Evolutionary conservation across 2,113 vertebrate species (phyloP), one percentile per base, ranked within the genome.

Genomic region (Condylura cristata): DNA sequence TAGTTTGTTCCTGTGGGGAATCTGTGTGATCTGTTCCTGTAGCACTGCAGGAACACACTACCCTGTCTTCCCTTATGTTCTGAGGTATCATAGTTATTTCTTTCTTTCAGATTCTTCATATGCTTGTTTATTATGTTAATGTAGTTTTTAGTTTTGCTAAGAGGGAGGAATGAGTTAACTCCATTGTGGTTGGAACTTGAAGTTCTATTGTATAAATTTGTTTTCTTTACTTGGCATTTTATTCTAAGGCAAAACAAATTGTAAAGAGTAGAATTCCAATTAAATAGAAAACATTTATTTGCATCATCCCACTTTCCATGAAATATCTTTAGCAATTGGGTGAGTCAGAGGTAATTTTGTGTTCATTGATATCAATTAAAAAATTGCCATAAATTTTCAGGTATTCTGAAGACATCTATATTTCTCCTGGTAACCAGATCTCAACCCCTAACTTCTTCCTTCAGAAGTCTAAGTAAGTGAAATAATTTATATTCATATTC

Each of bases 211-310:
- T 66, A 32, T 86, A 39, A 5, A 24, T 65, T 90, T 70, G 2
- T n/a, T 85, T 66, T 58, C 3, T 32, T 65, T 68, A 65, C 46
- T 93, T 93, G 72, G 3, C 53, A 58, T 80, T 65, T 80, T 72
- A 70, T 6, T 61, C 41, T 86, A 87, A 30, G 48, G 41, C 7
- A 72, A 92, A 87, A 61, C 51, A 74, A 70, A 70, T 46, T 39
- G 22, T 65, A 66, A 58, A 58, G 13, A 83, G 41, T 76, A 89
- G 8, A 44, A 80, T 37, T 86, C 8, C 70, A 75, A 34, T 48
- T 80, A 92, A 82, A 86, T 79, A 65, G 32, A 74, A 87, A 41
- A 48, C 41, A 75, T 37, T 71, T 61, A 72, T 93, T 88, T 66
- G 91, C 34, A 51, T 66, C 30, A 60, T 58, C 30, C 26, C 63